A percentile compares a stretch with the other conserved stretches of the same genome.
These are phyloP conservation scores for Coptotermes formosanus DNA, from an alignment of 1,140 invertebrate species.

Conservation along the genomic window DNA sequence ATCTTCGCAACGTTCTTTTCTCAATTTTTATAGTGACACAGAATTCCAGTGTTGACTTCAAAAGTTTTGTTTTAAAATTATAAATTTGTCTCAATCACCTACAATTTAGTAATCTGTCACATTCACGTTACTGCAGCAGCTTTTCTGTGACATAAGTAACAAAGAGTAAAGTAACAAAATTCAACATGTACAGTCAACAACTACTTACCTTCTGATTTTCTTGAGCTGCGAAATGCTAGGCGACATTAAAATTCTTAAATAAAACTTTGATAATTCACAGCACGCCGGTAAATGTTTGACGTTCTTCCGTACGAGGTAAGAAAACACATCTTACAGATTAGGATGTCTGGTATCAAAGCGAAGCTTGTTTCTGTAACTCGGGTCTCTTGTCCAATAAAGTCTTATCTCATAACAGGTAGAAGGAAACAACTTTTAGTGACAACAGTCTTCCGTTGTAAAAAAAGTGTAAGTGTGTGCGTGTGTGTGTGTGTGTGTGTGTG, in stretches of 20 bases:
- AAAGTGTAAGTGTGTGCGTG: neutral
- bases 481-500: too few relatives aligned
- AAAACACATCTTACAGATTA: neutral
- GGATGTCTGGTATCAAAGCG: neutral
- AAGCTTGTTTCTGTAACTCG: neutral
- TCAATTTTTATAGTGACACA: too few relatives aligned
- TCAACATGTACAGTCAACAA: too few relatives aligned
- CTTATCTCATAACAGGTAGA: conserved; percentile 1
- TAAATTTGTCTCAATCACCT: too few relatives aligned
- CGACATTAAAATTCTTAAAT: neutral
- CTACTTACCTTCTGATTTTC: neutral
- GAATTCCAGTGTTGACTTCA: too few relatives aligned
- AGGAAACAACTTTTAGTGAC: neutral
- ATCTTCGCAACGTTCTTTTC: too few relatives aligned
- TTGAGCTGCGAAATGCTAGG: neutral
- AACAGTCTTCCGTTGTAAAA: neutral
- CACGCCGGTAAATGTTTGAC: neutral
- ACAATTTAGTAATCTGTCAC: too few relatives aligned
- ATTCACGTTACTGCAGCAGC: too few relatives aligned
- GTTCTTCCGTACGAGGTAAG: neutral
- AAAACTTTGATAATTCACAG: neutral
- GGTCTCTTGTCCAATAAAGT: neutral
- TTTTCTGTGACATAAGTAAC: too few relatives aligned
- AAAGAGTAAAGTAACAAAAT: too few relatives aligned
- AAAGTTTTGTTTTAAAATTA: too few relatives aligned